Evolutionary conservation across 2,888 invertebrate species (phyloP).

Genomic region (Caenorhabditis uteleia): DNA sequence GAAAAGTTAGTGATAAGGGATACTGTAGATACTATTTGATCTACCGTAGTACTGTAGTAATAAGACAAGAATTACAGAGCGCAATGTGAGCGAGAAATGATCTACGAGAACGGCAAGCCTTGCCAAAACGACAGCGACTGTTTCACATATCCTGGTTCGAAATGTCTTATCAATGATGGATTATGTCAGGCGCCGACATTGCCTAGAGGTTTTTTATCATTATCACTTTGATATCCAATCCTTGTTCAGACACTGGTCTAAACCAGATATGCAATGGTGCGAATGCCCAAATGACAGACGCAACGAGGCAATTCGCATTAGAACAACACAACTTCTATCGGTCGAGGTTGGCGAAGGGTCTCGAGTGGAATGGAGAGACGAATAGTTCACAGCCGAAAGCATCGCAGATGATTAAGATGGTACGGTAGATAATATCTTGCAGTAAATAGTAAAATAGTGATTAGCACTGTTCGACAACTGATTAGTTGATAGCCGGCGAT

Average conservation of each 20-base stretch:
- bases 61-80: background rate
- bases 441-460: no score
- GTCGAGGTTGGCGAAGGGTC: slow-evolving; percentile 42
- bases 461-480: no score
- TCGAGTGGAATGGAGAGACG: slow-evolving; percentile 48
- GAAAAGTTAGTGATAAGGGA: slow-evolving; percentile 29
- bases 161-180: slow-evolving; percentile 36
- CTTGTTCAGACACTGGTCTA: slow-evolving; percentile 22
- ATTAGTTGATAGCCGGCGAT: no score
- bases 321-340: slow-evolving; percentile 49
- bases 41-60: background rate
- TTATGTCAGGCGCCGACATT: slow-evolving; percentile 38
- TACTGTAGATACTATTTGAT: background rate
- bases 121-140: slow-evolving; percentile 43
- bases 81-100: slow-evolving; percentile 33
- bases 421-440: no score
- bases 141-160: slow-evolving; percentile 48
- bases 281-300: slow-evolving; percentile 37
- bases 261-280: slow-evolving; percentile 26
- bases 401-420: slow-evolving; percentile 48
- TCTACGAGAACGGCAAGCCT: slow-evolving; percentile 46
- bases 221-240: no score
- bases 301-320: slow-evolving; percentile 31
- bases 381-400: slow-evolving; percentile 42
- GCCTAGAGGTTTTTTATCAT: no score